Base-by-base conservation (phyloP, 2,113 vertebrate genomes). In the Peromyscus californicus region DNA sequence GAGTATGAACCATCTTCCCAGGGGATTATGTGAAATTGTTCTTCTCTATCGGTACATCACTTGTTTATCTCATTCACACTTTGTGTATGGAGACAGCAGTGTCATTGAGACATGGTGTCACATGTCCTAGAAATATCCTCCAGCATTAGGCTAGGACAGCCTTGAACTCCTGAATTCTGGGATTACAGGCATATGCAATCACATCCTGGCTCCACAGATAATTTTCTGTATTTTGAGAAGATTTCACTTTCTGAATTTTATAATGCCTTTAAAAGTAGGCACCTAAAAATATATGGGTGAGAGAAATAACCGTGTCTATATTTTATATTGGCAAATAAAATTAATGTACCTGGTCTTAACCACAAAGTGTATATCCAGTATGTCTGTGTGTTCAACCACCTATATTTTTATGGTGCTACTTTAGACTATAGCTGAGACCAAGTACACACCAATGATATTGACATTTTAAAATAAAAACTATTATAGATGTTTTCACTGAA, bases 21-120 rank as follows among this genome's bases (percentile, higher is more conserved):
- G 97, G 7, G 97, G 97, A 96, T 74, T 88, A 72, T 94, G 61
- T 21, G 78, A 86, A 96, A 70, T 95, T 85, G 36, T 97, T 97
- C 65, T 96, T n/a, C 29, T 90, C 86, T 95, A 87, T 92, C 89
- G 74, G 72, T 65, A 80, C 21, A 15, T 29, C 94, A 33, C 8
- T 5, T 89, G n/a, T 90, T 97, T 45, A n/a, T 85, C 91, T 97
- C 79, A 57, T 84, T 98, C 82, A 83, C 70, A 67, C 6, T 90
- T 80, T 54, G 95, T 29, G 0, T 42, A 17, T 31, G 63, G 92
- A 95, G 85, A 51, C 67, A 72, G 24, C 8, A 15, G 0, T 95
- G 72, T 7, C 82, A 33, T 96, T 97, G 92, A 95, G 91, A 97
- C 59, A 67, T 69, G n/a, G 33, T 22, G 22, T 59, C 31, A 54